These are phyloP conservation scores for Diarsia mendica DNA, from an alignment of 2,888 invertebrate species.

Conservation along the genomic window DNA sequence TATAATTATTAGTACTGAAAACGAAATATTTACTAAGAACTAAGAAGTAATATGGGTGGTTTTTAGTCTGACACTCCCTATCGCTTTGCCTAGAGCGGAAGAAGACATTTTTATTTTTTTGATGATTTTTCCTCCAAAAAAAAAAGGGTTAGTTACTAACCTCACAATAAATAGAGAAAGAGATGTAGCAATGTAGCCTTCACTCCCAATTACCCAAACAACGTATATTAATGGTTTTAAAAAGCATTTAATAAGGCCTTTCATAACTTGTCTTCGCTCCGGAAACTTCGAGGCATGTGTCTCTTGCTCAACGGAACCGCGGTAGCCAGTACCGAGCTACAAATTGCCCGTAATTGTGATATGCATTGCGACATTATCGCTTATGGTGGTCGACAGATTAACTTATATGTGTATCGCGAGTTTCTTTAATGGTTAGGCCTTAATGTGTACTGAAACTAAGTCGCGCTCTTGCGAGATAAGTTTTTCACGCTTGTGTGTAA, in stretches of 20 bases:
- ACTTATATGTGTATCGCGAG: slow-evolving; percentile 39
- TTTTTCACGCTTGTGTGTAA: not conserved
- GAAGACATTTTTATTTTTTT: too few relatives aligned
- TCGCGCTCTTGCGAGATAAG: not conserved
- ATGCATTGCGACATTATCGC: slow-evolving; percentile 54
- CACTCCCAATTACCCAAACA: slow-evolving; percentile 27
- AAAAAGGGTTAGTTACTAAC: too few relatives aligned
- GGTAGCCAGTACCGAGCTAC: slow-evolving; percentile 30
- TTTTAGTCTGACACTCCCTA: too few relatives aligned
- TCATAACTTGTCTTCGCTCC: slow-evolving; percentile 67
- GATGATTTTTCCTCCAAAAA: too few relatives aligned
- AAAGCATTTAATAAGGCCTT: slow-evolving; percentile 52
- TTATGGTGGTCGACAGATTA: slow-evolving; percentile 48
- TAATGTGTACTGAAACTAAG: slow-evolving; percentile 28
- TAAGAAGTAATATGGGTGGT: too few relatives aligned
- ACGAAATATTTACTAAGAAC: too few relatives aligned
- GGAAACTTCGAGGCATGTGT: slow-evolving; percentile 64
- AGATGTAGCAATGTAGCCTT: slow-evolving; percentile 5
- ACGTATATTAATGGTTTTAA: slow-evolving; percentile 25
- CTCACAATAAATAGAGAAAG: too few relatives aligned
- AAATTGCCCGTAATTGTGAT: slow-evolving; percentile 60
- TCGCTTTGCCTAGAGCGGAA: too few relatives aligned
- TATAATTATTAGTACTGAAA: too few relatives aligned
- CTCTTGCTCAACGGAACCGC: slow-evolving; percentile 58
- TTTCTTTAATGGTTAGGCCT: slow-evolving; percentile 48